Evolutionary conservation across 53 echinoderm and acorn worm genomes (phyloP).

Genomic region (Henricia sp.): DNA sequence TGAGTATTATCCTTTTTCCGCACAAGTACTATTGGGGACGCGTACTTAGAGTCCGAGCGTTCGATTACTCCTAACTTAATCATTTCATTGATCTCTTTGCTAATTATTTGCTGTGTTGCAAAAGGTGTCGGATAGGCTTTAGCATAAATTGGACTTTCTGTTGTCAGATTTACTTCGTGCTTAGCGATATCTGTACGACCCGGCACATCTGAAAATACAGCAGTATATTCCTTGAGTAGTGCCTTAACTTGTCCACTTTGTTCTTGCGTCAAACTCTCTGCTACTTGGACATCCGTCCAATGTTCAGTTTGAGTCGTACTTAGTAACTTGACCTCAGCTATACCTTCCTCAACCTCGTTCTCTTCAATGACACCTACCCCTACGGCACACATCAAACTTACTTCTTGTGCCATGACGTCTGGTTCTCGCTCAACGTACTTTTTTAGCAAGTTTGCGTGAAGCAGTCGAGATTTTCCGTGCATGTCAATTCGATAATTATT

Average conservation of each 20-base stretch:
- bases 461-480: too few relatives aligned
- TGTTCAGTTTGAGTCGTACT: too few relatives aligned
- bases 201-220: constrained; percentile 1
- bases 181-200: background rate
- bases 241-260: background rate
- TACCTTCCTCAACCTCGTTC: too few relatives aligned
- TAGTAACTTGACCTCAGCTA: too few relatives aligned
- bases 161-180: constrained; percentile 8
- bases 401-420: too few relatives aligned
- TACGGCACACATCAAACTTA: too few relatives aligned
- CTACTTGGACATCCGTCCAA: constrained; percentile 4
- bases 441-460: too few relatives aligned
- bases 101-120: constrained; percentile 22
- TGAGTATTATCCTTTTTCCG: constrained; percentile 26
- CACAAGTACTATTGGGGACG: constrained; percentile 30
- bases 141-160: background rate
- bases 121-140: constrained; percentile 39
- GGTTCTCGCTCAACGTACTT: too few relatives aligned
- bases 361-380: too few relatives aligned
- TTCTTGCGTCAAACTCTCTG: background rate
- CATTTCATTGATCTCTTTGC: constrained; percentile 30
- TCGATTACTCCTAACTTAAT: constrained; percentile 38
- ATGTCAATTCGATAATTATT: too few relatives aligned
- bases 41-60: constrained; percentile 11
- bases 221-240: background rate